Evolutionary conservation across 2,888 invertebrate species (phyloP).

Genomic region (Seladonia tumulorum): DNA sequence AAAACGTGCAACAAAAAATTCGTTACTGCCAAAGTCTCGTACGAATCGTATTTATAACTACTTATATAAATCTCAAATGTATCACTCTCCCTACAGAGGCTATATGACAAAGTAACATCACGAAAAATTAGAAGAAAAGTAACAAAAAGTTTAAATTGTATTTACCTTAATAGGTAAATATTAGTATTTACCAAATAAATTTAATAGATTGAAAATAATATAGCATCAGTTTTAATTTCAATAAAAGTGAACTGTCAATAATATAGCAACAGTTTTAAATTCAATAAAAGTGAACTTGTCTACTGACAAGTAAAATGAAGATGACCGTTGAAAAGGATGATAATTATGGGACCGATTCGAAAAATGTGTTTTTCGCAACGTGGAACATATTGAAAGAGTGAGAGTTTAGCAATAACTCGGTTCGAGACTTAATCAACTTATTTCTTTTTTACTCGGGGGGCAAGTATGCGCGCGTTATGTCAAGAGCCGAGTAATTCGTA

Average conservation of each 20-base stretch:
- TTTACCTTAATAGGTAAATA: no score
- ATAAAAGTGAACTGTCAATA: background rate
- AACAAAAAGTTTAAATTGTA: no score
- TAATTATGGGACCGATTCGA: background rate
- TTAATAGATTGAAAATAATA: background rate
- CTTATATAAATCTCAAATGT: no score
- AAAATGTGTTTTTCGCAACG: background rate
- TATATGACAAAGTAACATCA: no score
- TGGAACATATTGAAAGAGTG: background rate
- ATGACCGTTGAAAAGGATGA: background rate
- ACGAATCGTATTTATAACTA: no score
- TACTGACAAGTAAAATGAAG: background rate
- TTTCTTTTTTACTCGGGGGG: background rate
- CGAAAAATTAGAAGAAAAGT: no score
- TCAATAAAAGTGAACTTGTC: no score
- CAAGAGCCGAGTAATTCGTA: conserved; percentile 30
- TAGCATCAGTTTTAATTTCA: background rate
- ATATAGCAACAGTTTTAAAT: background rate
- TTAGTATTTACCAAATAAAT: no score
- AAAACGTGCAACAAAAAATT: no score
- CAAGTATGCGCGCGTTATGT: background rate
- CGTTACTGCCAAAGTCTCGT: no score
- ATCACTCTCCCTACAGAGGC: no score
- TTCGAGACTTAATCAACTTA: background rate
- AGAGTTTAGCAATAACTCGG: background rate